Conservation (phyloP, 2,888 invertebrate species). For the Troides helena region DNA sequence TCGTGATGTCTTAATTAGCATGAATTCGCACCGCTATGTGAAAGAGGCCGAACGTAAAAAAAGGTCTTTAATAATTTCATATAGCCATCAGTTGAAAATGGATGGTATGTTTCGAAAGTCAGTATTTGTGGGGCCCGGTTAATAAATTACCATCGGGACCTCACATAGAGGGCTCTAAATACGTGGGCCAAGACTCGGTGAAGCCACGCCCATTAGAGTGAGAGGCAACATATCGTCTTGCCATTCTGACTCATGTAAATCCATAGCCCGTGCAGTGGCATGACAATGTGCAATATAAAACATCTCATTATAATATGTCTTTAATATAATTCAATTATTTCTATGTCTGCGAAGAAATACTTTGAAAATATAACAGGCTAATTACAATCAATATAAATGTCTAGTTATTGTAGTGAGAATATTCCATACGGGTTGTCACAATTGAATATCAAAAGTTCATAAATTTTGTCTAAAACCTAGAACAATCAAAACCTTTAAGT, state of each 20-base stretch:
- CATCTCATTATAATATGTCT: conserved; percentile 25
- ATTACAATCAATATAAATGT: too few species aligned
- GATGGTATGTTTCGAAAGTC: conserved; percentile 59
- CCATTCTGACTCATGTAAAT: conserved; percentile 23
- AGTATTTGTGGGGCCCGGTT: conserved; percentile 65
- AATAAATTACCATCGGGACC: conserved; percentile 74
- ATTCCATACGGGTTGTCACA: too few species aligned
- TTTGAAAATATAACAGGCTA: too few species aligned
- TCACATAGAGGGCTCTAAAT: conserved; percentile 69
- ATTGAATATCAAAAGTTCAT: too few species aligned
- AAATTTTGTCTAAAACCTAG: too few species aligned
- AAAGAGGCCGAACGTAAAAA: conserved; percentile 20
- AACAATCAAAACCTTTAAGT: too few species aligned
- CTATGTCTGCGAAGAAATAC: background rate
- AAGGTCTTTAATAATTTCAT: conserved; percentile 56
- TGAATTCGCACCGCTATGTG: conserved; percentile 39
- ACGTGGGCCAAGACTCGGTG: conserved; percentile 57
- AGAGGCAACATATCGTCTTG: conserved; percentile 37
- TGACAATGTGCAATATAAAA: conserved; percentile 29
- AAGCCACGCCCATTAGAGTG: conserved; percentile 64
- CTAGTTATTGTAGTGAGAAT: too few species aligned
- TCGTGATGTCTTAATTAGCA: conserved; percentile 63
- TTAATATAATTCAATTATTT: conserved; percentile 11
- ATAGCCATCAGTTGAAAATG: conserved; percentile 52
- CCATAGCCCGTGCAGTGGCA: conserved; percentile 1